These are phyloP conservation scores for Zaprionus vittiger DNA, from an alignment of 1,140 invertebrate species.

Conservation along the genomic window DNA sequence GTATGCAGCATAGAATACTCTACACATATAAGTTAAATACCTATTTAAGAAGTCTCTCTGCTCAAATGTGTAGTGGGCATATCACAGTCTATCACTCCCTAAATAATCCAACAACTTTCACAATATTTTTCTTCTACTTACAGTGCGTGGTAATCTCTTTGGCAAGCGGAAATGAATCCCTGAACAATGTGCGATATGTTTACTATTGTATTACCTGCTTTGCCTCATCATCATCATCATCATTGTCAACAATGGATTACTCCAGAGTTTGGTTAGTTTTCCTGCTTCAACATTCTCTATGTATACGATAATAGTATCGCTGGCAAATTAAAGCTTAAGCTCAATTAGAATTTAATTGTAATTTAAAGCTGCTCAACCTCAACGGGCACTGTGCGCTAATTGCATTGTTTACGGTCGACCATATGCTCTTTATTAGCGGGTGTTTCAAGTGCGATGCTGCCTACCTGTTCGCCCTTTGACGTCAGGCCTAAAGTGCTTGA, in stretches of 20 bases:
- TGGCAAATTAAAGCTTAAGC: conserved; percentile 56
- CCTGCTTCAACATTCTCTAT: conserved; percentile 19
- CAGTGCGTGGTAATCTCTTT: conserved; percentile 67
- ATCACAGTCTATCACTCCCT: no score
- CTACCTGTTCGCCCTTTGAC: neutral
- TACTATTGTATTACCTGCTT: neutral
- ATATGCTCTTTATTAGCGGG: conserved; percentile 57
- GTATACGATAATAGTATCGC: conserved; percentile 55
- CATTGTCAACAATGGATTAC: neutral
- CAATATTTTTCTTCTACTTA: conserved; percentile 6
- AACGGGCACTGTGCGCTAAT: conserved; percentile 35
- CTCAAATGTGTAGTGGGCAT: no score
- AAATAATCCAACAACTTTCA: neutral
- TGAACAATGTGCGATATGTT: conserved; percentile 19
- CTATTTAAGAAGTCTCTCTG: no score
- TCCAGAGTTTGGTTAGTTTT: conserved; percentile 32
- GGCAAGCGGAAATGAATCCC: conserved; percentile 66
- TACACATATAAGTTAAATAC: no score
- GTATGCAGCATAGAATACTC: no score
- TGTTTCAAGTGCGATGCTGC: conserved; percentile 2
- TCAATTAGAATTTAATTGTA: conserved; percentile 76
- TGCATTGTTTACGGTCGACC: conserved; percentile 44
- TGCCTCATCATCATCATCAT: neutral
- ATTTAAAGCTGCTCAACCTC: conserved; percentile 48
- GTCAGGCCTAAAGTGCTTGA: conserved; percentile 7